Evolutionary conservation across 2,797 vertebrate species (phyloP), one percentile per base, ranked within the genome.

Genomic region (Thripadectes ignobilis): DNA sequence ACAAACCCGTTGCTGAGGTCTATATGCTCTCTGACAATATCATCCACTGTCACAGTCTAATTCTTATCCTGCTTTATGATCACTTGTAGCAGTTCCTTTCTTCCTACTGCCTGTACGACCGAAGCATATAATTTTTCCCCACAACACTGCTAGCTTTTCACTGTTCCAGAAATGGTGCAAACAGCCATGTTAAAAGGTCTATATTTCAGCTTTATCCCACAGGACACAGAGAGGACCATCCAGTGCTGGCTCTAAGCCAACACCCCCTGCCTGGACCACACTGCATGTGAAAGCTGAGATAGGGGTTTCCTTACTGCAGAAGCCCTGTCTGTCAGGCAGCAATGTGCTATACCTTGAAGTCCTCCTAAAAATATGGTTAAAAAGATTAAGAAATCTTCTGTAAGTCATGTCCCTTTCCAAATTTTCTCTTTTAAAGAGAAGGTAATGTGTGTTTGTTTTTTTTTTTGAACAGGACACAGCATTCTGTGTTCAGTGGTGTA

Each of bases 181-280:
- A 38, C 19, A n/a, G 32, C 2, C 1, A 7, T 3, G 1, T 26
- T 30, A n/a, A 5, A 32, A 46, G 18, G n/a, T 29, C 59, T 30
- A 27, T 9, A 6, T 26, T 38, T 14, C 30, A 6, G 38, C 58
- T 0, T 6, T 20, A 8, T 4, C 38, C 46, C 7, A 21, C 0
- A 2, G 67, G 38, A 14, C 58, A 18, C 49, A 34, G 19, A 32
- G 24, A 2, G 1, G 15, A 49, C 6, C 7, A 5, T 17, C 66
- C 1, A 1, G 23, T 4, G 49, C 52, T 22, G 38, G 27, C 34
- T 24, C 22, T 36, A 11, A 14, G 0, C 27, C 21, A 34, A 32
- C 59, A 29, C 36, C 54, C 54, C 8, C 21, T 8, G 3, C 71
- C 26, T 0, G 1, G 17, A 34, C 66, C 66, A 12, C 13, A 0